Evolutionary conservation across 2,888 invertebrate genomes (phyloP), one percentile per base, ranked within the genome.

Genomic region (Lepidochrysops patricia): DNA sequence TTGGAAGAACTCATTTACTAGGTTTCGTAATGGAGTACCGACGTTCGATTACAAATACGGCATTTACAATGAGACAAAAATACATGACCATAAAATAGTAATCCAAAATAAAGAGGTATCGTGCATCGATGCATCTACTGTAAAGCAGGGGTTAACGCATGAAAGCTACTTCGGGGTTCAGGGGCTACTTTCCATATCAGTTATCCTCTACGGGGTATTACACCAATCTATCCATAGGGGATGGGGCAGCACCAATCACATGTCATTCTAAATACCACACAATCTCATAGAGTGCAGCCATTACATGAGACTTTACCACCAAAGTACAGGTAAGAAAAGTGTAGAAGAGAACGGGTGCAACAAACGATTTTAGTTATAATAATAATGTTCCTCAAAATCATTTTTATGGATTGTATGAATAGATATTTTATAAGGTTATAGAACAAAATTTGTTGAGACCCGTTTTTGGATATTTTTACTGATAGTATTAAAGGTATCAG

Each of bases 161-260:
- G 35, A 49, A 23, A 34, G 25, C 49, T 58, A 58, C 35, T 52
- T 27, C 4, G 52, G 35, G 27, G 35, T 49, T 72, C 79, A 72
- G 75, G 64, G 60, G 71, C 81, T 83, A 83, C 60, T 7, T 52
- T 50, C 13, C 32, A 52, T 52, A 77, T 79, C 79, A 72, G 72
- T 73, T 67, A 74, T 72, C 71, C 68, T 73, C 85, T 86, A 87
- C 83, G 66, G 71, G 80, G 77, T 52, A 73, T 70, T 61, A 75
- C 72, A 82, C 77, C 80, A 82, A 84, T 77, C 73, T 80, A 86
- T 70, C 73, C 72, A 72, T 73, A 81, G 78, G 75, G 67, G 75
- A 74, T 78, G 82, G 89, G 89, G 89, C 89, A 89, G 89, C 89
- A 89, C 88, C 88, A 88, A 84, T 88, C 85, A 87, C 84, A 86